Evolutionary conservation across 2,113 vertebrate genomes (phyloP), one percentile per base, ranked within the genome.

Genomic region (Osmerus eperlanus): DNA sequence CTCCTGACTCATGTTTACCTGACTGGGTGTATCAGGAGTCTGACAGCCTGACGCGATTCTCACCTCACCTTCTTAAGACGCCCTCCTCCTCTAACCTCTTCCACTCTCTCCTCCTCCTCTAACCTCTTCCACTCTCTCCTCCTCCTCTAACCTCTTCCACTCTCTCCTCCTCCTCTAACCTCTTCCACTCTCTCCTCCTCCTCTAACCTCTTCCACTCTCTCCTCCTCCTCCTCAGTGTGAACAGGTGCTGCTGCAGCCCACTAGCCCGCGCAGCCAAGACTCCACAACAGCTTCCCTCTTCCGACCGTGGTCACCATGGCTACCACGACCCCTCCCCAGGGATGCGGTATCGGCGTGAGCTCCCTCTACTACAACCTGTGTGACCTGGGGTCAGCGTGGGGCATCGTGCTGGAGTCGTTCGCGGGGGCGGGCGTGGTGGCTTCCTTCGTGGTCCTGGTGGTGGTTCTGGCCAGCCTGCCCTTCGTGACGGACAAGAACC

Each of bases 361-460:
- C 74, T 87, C 94, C 0, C 89, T 98, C 28, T 99, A 97, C 77
- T 96, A 91, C 88, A 94, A 95, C 79, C 92, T 99, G 71, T 99
- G 97, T 1, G 92, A 97, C 90, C 89, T 93, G 3, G 78, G 78
- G 0, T 88, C 85, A 0, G 93, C 82, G 0, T 99, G 97, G 97
- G 97, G 97, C 74, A 85, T 99, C 0, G 89, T 94, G n/a, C 2
- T 99, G 86, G 95, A 98, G 87, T 92, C 96, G 0, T 83, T 96
- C 1, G 94, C 96, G 0, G 90, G 92, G 0, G 91, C 94, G 0
- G 97, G 97, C 0, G 0, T 94, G 0, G 82, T 96, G 67, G 87
- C 88, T 68, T 88, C 89, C 28, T 88, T 98, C 0, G 90, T 98
- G 60, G 93, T 99, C 47, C 83, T 93, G 59, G 84, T 98, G 11